Percentiles rank a stretch among this genome's conserved stretches.
Conservation (phyloP, 1,140 invertebrate species). For the Leptinotarsa defecta region DNA sequence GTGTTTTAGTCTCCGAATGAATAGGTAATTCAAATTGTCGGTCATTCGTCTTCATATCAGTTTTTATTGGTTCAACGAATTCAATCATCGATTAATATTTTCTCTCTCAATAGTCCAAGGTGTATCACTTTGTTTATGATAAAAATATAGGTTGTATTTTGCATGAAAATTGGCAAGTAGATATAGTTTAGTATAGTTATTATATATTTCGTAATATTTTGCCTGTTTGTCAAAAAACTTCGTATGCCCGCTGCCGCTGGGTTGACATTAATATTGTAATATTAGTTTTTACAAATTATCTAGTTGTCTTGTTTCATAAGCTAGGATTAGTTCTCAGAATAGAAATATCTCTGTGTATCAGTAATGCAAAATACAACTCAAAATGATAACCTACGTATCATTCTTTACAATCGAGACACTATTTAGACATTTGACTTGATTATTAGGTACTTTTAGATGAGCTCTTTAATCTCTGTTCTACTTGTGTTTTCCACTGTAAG, state of each 20-base stretch:
- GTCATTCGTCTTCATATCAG: not conserved
- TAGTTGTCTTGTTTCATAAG: not conserved
- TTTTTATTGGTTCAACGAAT: not conserved
- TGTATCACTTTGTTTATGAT: constrained; percentile 22
- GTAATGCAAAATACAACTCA: constrained; percentile 1
- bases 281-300: too few species aligned
- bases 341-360: not conserved
- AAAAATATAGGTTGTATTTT: constrained; percentile 35
- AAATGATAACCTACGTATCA: not conserved
- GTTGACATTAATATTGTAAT: too few species aligned
- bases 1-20: too few species aligned
- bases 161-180: constrained; percentile 26
- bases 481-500: constrained; percentile 22
- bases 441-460: constrained; percentile 1
- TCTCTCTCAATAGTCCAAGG: not conserved
- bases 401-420: constrained; percentile 4
- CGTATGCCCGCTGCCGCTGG: not conserved
- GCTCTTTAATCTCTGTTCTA: not conserved
- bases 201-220: constrained; percentile 13
- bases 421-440: not conserved
- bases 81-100: not conserved
- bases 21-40: too few species aligned
- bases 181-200: constrained; percentile 13
- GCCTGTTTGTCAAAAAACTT: constrained; percentile 23
- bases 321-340: not conserved